These are phyloP conservation scores for Mimumesa dahlbomi DNA, from an alignment of 2,888 invertebrate species.

Conservation along the genomic window DNA sequence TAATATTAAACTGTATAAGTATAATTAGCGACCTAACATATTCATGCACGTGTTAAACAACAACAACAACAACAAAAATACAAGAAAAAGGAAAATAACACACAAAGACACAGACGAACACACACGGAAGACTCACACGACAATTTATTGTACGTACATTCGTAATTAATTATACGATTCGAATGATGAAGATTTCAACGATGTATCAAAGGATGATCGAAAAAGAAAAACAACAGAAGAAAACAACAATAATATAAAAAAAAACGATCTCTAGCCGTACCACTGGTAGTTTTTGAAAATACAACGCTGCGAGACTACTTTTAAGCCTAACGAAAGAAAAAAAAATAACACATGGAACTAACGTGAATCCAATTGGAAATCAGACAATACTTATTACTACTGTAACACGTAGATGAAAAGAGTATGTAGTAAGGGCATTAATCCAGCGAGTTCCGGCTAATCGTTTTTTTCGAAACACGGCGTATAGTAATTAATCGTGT, in stretches of 20 bases:
- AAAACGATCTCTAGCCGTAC: not conserved
- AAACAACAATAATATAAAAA: too few relatives aligned
- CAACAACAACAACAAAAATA: conserved; percentile 14
- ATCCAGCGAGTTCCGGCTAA: conserved; percentile 30
- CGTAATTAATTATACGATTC: conserved; percentile 22
- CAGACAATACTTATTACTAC: conserved; percentile 65
- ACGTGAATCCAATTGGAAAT: conserved; percentile 46
- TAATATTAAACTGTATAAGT: conserved; percentile 22
- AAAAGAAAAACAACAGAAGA: too few relatives aligned
- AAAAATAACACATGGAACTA: too few relatives aligned
- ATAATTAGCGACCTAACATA: conserved; percentile 28
- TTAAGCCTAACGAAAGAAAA: conserved; percentile 33
- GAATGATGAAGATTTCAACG: too few relatives aligned
- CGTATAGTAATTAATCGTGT: too few relatives aligned
- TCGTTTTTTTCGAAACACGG: too few relatives aligned
- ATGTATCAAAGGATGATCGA: too few relatives aligned
- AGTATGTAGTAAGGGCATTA: conserved; percentile 54
- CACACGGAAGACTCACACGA: conserved; percentile 12
- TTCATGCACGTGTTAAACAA: conserved; percentile 39
- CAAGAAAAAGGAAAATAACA: too few relatives aligned
- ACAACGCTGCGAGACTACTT: conserved; percentile 25
- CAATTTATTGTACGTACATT: not conserved
- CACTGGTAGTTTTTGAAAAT: not conserved
- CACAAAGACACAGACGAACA: too few relatives aligned
- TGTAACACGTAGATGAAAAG: conserved; percentile 36